phyloP scores from a whole-genome alignment of 1,140 invertebrate species.

The Druon quercuslanigerum region DNA sequence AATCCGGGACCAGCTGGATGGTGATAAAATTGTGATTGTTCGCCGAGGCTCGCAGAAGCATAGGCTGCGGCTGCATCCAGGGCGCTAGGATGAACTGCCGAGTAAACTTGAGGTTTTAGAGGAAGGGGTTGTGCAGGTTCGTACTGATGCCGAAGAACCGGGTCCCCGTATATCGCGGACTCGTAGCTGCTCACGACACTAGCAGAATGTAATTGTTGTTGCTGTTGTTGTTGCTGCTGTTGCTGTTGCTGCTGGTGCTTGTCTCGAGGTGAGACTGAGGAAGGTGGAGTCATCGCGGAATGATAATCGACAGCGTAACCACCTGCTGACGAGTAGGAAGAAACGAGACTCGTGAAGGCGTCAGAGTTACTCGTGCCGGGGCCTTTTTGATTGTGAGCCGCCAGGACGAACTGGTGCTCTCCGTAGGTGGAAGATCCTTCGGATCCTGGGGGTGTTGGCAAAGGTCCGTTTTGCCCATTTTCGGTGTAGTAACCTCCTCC shows the following conservation, averaged over 20 bases:
- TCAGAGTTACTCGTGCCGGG: constrained; percentile 74
- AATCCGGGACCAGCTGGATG: constrained; percentile 86
- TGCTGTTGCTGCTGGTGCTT: constrained; percentile 82
- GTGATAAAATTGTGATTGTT: constrained; percentile 91
- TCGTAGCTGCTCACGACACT: constrained; percentile 61
- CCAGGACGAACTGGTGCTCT: constrained; percentile 82
- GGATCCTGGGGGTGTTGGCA: constrained; percentile 91
- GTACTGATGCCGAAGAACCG: constrained; percentile 80
- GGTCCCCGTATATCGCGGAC: constrained; percentile 68
- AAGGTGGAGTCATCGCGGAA: constrained; percentile 96
- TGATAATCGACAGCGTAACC: constrained; percentile 88
- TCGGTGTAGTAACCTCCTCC: constrained; percentile 75
- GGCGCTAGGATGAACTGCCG: constrained; percentile 78
- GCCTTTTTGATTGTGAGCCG: constrained; percentile 77
- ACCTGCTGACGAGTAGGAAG: constrained; percentile 77
- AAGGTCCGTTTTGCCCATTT: constrained; percentile 78
- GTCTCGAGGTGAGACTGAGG: constrained; percentile 94
- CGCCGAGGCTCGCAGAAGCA: constrained; percentile 76
- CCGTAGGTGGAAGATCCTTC: constrained; percentile 85
- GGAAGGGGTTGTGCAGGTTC: constrained; percentile 85
- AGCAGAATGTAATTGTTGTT: constrained; percentile 57
- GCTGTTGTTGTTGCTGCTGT: constrained; percentile 42
- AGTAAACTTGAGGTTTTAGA: constrained; percentile 93
- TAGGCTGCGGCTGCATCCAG: constrained; percentile 78
- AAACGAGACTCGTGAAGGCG: constrained; percentile 78